These are phyloP conservation scores for Enoplosus armatus DNA, from an alignment of 2,797 vertebrate species.

Conservation along the genomic window DNA sequence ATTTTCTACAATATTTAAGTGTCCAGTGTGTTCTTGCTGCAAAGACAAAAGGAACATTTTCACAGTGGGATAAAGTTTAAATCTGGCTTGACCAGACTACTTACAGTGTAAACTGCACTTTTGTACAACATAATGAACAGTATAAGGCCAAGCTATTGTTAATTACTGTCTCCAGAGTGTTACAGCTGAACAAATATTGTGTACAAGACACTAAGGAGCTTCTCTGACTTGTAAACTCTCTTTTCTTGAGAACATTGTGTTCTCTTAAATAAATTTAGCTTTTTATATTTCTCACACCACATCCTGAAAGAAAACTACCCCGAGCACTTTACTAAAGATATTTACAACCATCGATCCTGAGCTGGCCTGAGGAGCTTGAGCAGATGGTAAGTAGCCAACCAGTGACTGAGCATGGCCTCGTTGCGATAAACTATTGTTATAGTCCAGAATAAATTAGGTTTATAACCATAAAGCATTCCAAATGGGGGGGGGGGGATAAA, in stretches of 20 bases:
- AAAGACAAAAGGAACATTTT: not conserved
- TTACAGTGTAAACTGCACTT: not conserved
- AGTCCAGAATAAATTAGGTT: conserved; percentile 74
- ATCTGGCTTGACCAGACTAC: not conserved
- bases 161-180: conserved; percentile 1
- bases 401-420: conserved; percentile 66
- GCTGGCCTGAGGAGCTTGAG: conserved; percentile 45
- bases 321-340: conserved; percentile 50
- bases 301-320: conserved; percentile 48
- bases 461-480: conserved; percentile 71
- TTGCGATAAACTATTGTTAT: conserved; percentile 79
- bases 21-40: not conserved
- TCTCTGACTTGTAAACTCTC: conserved; percentile 1
- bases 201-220: not conserved
- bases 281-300: conserved; percentile 40
- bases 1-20: not conserved
- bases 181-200: not conserved
- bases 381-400: conserved; percentile 75
- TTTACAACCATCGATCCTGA: conserved; percentile 76
- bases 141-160: not conserved
- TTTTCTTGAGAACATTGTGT: conserved; percentile 1
- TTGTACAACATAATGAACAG: not conserved
- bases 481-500: conserved; percentile 65
- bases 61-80: conserved; percentile 4
- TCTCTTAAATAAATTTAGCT: conserved; percentile 36